phyloP scores from a whole-genome alignment of 2,888 invertebrate species.

The Graphium colonna region DNA sequence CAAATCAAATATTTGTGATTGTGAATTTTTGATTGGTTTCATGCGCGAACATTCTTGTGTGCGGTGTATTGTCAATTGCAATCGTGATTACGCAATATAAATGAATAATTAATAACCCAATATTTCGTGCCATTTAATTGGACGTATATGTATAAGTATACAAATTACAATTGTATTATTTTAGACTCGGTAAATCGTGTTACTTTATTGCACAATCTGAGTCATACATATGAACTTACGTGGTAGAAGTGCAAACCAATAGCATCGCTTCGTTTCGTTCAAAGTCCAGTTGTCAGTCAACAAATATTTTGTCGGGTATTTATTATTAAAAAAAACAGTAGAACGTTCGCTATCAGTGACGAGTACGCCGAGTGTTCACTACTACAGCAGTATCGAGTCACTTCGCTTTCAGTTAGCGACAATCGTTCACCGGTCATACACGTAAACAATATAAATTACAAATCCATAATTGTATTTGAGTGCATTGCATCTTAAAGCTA shows the following conservation, averaged over 20 bases:
- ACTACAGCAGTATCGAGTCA: neutral
- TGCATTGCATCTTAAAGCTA: neutral
- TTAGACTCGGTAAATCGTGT: neutral
- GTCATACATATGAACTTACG: constrained; percentile 7
- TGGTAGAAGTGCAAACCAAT: neutral
- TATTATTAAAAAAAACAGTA: constrained; percentile 9
- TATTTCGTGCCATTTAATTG: neutral
- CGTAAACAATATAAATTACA: neutral
- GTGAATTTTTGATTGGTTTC: neutral
- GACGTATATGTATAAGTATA: neutral
- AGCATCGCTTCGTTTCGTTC: constrained; percentile 8
- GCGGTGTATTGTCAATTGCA: neutral
- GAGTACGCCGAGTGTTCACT: neutral
- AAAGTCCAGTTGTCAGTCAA: constrained; percentile 15
- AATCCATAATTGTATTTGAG: neutral
- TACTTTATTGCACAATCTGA: constrained; percentile 7
- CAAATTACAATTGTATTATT: neutral
- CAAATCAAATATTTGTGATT: neutral
- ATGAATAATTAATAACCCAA: neutral
- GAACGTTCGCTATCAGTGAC: constrained; percentile 12
- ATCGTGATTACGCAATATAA: neutral
- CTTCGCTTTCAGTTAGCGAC: constrained; percentile 16
- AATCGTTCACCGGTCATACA: constrained; percentile 8
- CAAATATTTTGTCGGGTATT: constrained; percentile 12
- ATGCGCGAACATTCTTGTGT: neutral